Conservation (phyloP, 2,113 vertebrate species). For the Amphiprion percula region DNA sequence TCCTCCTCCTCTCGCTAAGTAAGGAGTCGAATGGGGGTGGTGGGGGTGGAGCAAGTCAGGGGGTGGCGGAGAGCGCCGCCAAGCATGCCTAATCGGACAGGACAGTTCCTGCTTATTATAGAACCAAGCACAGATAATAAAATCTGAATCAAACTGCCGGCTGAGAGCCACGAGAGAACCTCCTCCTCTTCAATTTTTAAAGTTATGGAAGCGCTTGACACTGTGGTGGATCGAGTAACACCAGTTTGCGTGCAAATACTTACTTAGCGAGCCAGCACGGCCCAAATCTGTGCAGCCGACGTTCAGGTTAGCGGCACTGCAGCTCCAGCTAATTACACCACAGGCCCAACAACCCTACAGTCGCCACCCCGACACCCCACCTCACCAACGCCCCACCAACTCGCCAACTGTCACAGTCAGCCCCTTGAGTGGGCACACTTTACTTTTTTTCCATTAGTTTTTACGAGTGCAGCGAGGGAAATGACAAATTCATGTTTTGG, state of each 20-base stretch:
- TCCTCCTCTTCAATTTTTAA: conserved; percentile 93
- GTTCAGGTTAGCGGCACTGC: conserved; percentile 82
- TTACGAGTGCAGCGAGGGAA: conserved; percentile 70
- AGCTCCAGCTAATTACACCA: conserved; percentile 84
- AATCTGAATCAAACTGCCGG: conserved; percentile 90
- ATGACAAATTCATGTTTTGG: conserved; percentile 91
- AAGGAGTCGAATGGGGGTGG: conserved; percentile 72
- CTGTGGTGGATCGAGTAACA: conserved; percentile 91
- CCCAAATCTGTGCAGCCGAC: conserved; percentile 77
- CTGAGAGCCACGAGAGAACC: conserved; percentile 86
- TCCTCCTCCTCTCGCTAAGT: conserved; percentile 73
- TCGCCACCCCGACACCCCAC: not conserved
- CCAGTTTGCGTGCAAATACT: conserved; percentile 91
- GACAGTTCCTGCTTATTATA: conserved; percentile 94
- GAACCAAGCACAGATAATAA: conserved; percentile 91
- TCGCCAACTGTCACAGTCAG: conserved; percentile 72
- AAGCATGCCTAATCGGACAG: conserved; percentile 91
- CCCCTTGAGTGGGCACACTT: conserved; percentile 81
- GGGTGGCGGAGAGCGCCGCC: conserved; percentile 77
- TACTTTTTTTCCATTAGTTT: conserved; percentile 88
- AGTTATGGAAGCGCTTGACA: conserved; percentile 91
- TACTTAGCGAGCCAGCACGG: conserved; percentile 86
- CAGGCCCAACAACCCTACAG: not conserved
- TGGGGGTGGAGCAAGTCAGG: conserved; percentile 47
- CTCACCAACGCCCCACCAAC: conserved; percentile 58